phyloP scores from a whole-genome alignment of 2,113 vertebrate genomes.

The Phodopus roborovskii region DNA sequence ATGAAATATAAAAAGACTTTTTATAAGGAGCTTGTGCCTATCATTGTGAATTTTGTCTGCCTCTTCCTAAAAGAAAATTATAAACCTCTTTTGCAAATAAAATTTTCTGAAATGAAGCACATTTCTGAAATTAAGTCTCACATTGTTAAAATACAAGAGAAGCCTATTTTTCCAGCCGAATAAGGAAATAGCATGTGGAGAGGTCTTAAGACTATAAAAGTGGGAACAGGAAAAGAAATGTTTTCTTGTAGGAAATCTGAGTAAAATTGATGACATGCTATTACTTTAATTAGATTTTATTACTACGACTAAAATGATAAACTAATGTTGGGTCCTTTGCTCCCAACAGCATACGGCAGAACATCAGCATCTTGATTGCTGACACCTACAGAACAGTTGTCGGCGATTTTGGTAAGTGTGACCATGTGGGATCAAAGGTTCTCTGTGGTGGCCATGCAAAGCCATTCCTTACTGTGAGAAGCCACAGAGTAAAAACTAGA shows the following conservation, averaged over 20 bases:
- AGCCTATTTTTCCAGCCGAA: neutral
- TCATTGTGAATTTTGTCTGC: neutral
- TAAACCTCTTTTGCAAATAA: neutral
- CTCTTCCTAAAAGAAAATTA: conserved; percentile 19
- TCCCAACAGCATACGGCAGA: conserved; percentile 76
- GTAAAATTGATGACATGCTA: neutral
- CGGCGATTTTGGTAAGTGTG: conserved; percentile 12
- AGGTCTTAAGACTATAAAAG: neutral
- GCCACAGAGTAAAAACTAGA: neutral
- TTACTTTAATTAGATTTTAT: conserved; percentile 2
- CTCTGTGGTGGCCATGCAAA: neutral
- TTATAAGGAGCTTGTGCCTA: neutral
- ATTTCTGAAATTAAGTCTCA: neutral
- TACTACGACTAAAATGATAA: neutral
- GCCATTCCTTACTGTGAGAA: neutral
- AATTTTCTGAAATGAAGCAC: neutral
- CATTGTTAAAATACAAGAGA: neutral
- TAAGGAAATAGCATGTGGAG: neutral
- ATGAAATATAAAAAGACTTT: neutral
- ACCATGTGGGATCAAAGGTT: neutral
- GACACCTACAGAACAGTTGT: neutral
- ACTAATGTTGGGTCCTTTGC: conserved; percentile 24
- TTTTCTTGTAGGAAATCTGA: conserved; percentile 2
- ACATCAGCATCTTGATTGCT: conserved; percentile 65
- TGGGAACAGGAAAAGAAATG: neutral